A percentile compares a stretch with the other conserved stretches of the same genome.
Evolutionary conservation across 2,113 vertebrate genomes (phyloP).

Genomic region (Apodemus speciosus): DNA sequence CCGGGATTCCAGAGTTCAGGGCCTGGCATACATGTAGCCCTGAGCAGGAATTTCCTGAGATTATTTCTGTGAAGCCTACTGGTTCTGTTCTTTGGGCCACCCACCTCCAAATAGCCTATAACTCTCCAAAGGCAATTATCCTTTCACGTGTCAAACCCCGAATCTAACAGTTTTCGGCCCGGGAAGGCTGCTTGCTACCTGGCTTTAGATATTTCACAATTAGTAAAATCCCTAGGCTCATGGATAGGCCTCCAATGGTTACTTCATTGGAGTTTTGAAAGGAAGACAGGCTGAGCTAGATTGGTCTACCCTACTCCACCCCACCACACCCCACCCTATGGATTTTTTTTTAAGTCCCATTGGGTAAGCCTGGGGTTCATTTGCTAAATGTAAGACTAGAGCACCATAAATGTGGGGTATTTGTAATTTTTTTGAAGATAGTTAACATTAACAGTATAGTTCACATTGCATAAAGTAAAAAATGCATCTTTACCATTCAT

Average conservation of each 20-base stretch:
- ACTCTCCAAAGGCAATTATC: constrained; percentile 17
- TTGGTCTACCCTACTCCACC: neutral
- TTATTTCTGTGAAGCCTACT: neutral
- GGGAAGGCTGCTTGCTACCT: constrained; percentile 12
- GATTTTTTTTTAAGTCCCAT: neutral
- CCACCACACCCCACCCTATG: neutral
- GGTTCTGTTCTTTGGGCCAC: neutral
- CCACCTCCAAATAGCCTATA: neutral
- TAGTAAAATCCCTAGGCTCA: constrained; percentile 3
- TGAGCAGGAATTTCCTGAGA: constrained; percentile 15
- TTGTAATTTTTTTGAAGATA: constrained; percentile 48
- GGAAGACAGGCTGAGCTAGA: neutral
- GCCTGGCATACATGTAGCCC: neutral
- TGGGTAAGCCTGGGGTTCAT: constrained; percentile 9
- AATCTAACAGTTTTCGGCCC: neutral
- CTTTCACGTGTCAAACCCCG: constrained; percentile 19
- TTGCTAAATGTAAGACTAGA: neutral
- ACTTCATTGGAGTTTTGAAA: neutral
- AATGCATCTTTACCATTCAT: constrained; percentile 69
- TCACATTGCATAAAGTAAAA: constrained; percentile 71
- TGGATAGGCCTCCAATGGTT: neutral
- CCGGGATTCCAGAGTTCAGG: neutral
- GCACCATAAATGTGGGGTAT: neutral
- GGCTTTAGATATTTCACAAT: constrained; percentile 1
- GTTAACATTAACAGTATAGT: constrained; percentile 66